Evolutionary conservation across 2,888 invertebrate species (phyloP), one percentile per base, ranked within the genome.

Genomic region (Sarcophaga caerulescens): DNA sequence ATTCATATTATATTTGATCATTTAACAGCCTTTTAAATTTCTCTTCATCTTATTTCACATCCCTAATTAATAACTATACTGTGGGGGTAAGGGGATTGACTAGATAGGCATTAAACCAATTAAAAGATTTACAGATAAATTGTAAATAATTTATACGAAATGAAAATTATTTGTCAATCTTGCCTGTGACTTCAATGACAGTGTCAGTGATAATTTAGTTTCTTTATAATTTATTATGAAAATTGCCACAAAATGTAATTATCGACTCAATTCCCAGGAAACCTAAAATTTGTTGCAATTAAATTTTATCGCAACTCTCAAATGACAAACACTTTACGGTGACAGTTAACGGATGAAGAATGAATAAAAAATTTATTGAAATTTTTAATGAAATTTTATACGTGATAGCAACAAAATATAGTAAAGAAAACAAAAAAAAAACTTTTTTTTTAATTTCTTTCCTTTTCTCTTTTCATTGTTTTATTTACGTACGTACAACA

Each of bases 311-410:
- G 59, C 19, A 44, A 60, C 59, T 73, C 60, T 60, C 44, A 44
- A 73, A 44, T 73, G 59, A 60, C 14, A 12, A 52, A 14, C 14
- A 52, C 4, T 12, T 12, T 52, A 52, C 17, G 12, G 17, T 52
- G 52, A 17, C 17, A 5, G 52, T 52, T 52, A 35, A 35, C 8
- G 52, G 52, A 4, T 52, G 17, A 14, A 14, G 14, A 52, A 52
- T 12, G 17, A 52, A 52, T 52, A 17, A 14, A 52, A 12, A 52
- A 52, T 52, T 12, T 52, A 10, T 25, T 19, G 6, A 59, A 70
- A 71, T 62, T 59, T 23, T 59, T 25, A 71, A 17, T 71, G 19
- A 73, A 71, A 59, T 65, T 71, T 35, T 79, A 44, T 59, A 65
- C n/a, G 59, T 71, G 62, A 79, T 63, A 47, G 1, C 35, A 35